Conservation (phyloP, 2,888 invertebrate genomes). For the Hetaerina titia region DNA sequence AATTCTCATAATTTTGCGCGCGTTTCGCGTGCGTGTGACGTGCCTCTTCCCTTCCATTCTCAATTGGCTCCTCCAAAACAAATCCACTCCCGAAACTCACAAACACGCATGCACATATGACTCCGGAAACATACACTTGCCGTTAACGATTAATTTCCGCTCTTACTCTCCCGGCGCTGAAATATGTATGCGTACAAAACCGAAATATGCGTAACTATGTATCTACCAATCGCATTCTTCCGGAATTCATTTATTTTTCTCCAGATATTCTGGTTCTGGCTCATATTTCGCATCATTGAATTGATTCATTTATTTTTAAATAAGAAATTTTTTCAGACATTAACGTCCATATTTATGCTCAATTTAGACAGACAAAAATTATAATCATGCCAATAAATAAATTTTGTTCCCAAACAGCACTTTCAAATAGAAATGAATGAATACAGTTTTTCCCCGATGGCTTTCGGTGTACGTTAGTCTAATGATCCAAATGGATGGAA, state of each 20-base stretch:
- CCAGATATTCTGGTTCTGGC: neutral
- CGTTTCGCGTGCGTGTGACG: neutral
- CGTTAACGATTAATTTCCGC: constrained; percentile 43
- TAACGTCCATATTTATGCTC: too few relatives aligned
- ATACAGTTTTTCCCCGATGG: too few relatives aligned
- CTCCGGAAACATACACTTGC: constrained; percentile 14
- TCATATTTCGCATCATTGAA: too few relatives aligned
- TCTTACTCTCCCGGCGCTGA: neutral
- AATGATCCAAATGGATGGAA: too few relatives aligned
- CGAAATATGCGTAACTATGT: neutral
- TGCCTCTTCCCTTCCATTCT: neutral
- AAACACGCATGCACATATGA: neutral
- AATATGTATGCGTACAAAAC: neutral
- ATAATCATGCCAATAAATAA: too few relatives aligned
- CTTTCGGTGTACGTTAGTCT: too few relatives aligned
- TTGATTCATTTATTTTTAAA: too few relatives aligned
- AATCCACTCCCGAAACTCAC: neutral
- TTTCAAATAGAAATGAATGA: too few relatives aligned
- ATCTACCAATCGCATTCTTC: neutral
- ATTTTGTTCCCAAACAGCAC: too few relatives aligned
- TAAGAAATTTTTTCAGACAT: too few relatives aligned
- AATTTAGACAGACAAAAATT: too few relatives aligned
- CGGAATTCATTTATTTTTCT: neutral
- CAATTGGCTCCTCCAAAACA: neutral
- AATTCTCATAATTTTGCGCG: neutral